Evolutionary conservation across 2,888 invertebrate genomes (phyloP), one percentile per base, ranked within the genome.

Genomic region (Agriotes lineatus): DNA sequence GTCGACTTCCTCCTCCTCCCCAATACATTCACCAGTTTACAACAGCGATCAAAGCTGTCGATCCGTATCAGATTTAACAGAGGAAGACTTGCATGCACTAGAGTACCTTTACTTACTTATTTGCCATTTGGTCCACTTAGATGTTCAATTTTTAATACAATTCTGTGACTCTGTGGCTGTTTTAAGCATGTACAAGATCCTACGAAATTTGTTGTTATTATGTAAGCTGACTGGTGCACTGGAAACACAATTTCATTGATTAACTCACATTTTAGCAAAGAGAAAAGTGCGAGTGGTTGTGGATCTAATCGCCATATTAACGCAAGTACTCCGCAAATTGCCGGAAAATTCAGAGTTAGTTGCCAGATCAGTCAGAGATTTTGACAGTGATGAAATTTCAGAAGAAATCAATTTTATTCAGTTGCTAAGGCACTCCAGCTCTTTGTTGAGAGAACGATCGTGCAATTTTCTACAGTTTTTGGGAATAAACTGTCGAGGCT

Each of bases 301-400:
- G 18, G 92, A 93, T 80, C 85, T 93, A 7, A 81, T 94, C 20
- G 93, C 93, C 0, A 87, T 94, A 25, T 85, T 95, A 6, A 92
- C 90, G 58, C 91, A 93, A 9, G 87, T 94, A 2, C 82, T 95
- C 12, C 88, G 93, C 73, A 90, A 90, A 67, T 83, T 91, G 14
- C 93, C 95, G 0, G 93, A 93, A 78, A 92, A 94, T 79, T 90
- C 90, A 0, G 91, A 91, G 66, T 86, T 94, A 0, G 90, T 95
- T 0, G 93, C 93, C 78, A 90, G 89, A 76, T 89, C 95, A 67
- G 84, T 93, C 3, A 85, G 90, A 65, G 88, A 81, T 71, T 71
- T 76, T 19, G 72, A 71, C 25, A 73, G 76, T 68, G 69, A 71
- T 18, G 19, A 74, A n/a, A 64, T 63, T 16, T 64, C 73, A 14